Evolutionary conservation across 2,888 invertebrate species (phyloP).

Genomic region (Hyposoter dolosus): DNA sequence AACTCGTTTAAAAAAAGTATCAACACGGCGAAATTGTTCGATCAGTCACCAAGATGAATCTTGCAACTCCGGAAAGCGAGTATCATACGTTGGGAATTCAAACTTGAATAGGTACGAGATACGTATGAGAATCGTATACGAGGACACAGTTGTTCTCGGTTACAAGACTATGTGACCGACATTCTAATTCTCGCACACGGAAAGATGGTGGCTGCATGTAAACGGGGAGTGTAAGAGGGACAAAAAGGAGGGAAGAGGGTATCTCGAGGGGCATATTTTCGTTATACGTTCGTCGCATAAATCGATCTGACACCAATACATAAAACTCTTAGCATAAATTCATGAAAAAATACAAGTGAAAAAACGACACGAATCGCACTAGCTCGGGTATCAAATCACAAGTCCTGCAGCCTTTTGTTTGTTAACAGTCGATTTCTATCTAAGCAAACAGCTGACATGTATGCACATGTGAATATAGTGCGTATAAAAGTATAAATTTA

Average conservation of each 20-base stretch:
- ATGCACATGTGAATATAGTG: not conserved
- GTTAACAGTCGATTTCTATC: not conserved
- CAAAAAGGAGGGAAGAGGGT: conserved; percentile 7
- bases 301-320: not conserved
- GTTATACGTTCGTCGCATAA: not conserved
- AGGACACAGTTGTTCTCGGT: conserved; percentile 41
- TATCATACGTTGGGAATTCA: not conserved
- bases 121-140: conserved; percentile 1
- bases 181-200: conserved; percentile 49
- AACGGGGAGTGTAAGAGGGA: not conserved
- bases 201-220: conserved; percentile 40
- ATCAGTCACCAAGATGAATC: not conserved
- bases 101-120: conserved; percentile 14
- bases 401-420: conserved; percentile 1
- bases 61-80: not conserved
- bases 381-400: not conserved
- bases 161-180: conserved; percentile 51
- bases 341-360: not conserved
- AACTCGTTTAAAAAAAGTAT: not conserved
- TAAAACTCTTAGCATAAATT: not conserved
- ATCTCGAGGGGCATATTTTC: conserved; percentile 11
- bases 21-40: not conserved
- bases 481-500: conserved; percentile 26
- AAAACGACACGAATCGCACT: not conserved
- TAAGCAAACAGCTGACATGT: not conserved